Percentiles rank a stretch among this genome's conserved stretches.
Conservation (phyloP, 2,797 vertebrate genomes). For the Cryptoprocta ferox region DNA sequence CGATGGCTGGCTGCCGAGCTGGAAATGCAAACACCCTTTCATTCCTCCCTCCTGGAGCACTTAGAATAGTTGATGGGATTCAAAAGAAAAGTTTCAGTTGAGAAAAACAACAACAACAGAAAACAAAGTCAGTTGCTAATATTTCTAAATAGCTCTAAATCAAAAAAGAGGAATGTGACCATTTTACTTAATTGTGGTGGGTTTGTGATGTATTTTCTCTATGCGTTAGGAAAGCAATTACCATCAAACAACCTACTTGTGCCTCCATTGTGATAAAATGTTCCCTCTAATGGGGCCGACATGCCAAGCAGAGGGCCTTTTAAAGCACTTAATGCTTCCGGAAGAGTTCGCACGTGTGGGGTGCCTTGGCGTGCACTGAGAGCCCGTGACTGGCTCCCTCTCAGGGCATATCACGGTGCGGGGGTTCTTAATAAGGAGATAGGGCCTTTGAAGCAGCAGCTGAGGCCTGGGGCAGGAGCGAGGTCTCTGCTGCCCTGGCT, state of each 20-base stretch:
- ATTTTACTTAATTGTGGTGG: constrained; percentile 72
- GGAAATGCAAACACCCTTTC: constrained; percentile 70
- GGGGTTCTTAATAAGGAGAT: not conserved
- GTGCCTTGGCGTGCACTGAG: not conserved
- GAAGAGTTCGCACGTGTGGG: not conserved
- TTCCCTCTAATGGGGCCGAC: constrained; percentile 39
- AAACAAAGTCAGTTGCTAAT: constrained; percentile 47
- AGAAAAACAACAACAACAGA: not conserved
- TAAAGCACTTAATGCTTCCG: constrained; percentile 44
- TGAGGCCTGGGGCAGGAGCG: not conserved
- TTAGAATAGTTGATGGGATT: constrained; percentile 70
- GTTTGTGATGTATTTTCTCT: constrained; percentile 71
- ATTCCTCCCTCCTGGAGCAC: constrained; percentile 50
- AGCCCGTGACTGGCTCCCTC: not conserved
- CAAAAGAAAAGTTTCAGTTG: constrained; percentile 52
- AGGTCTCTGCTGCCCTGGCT: not conserved
- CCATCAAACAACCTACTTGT: constrained; percentile 68
- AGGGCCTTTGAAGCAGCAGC: not conserved
- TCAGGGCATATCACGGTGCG: not conserved
- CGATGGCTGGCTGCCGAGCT: constrained; percentile 53
- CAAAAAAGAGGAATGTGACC: constrained; percentile 44
- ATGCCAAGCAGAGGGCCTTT: constrained; percentile 20
- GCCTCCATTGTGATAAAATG: constrained; percentile 64
- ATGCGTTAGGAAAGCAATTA: constrained; percentile 74
- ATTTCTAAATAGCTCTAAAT: constrained; percentile 70